These are phyloP conservation scores for Excalfactoria chinensis DNA, from an alignment of 2,113 vertebrate species.

Conservation along the genomic window DNA sequence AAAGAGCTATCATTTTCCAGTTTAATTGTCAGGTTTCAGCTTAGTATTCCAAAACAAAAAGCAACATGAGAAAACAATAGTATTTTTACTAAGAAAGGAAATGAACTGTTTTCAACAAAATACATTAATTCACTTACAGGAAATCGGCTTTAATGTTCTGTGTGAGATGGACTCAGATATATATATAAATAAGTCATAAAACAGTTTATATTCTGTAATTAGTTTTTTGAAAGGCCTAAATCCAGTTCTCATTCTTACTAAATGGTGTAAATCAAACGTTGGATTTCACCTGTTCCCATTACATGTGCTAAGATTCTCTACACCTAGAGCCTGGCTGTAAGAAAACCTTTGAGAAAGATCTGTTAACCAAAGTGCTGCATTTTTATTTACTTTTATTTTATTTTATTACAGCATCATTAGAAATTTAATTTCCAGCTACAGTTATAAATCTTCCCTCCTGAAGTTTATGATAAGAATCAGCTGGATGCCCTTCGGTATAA, in stretches of 20 bases:
- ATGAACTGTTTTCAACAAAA: background rate
- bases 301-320: fast-evolving
- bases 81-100: background rate
- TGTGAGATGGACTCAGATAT: background rate
- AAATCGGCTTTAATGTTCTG: background rate
- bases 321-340: background rate
- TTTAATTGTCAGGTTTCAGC: background rate
- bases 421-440: background rate
- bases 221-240: background rate
- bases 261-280: background rate
- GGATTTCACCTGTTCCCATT: background rate
- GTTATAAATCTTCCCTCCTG: background rate
- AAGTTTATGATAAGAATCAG: background rate
- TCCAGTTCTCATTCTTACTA: background rate
- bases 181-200: too few species aligned
- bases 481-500: background rate
- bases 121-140: background rate
- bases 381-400: background rate
- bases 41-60: background rate
- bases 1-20: background rate
- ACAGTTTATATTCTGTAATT: background rate
- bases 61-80: fast-evolving
- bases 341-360: background rate
- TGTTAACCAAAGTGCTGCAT: background rate
- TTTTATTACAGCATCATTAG: background rate